phyloP scores from a whole-genome alignment of 2,797 vertebrate genomes.

The Myripristis jacobus region DNA sequence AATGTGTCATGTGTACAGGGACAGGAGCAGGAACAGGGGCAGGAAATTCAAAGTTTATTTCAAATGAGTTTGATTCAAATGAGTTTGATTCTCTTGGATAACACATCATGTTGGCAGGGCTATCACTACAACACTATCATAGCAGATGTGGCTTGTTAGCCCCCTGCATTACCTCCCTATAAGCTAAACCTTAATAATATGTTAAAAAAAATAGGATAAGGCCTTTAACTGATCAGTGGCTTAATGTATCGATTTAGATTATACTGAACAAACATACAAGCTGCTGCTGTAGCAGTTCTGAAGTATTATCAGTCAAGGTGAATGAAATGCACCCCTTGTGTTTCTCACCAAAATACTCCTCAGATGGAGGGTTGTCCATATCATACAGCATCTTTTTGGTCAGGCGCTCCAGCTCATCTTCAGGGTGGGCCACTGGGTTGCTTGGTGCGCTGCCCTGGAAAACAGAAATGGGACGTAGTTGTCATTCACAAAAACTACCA shows the following conservation, averaged over 20 bases:
- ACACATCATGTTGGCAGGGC: background rate
- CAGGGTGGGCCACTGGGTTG: slow-evolving; percentile 85
- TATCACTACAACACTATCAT: background rate
- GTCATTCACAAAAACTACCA: slow-evolving; percentile 21
- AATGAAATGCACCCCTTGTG: background rate
- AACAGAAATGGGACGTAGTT: slow-evolving; percentile 31
- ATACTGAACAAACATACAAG: background rate
- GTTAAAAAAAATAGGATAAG: background rate
- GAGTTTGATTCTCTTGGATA: too few relatives aligned
- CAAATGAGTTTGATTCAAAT: too few relatives aligned
- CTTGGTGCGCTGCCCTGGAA: slow-evolving; percentile 81
- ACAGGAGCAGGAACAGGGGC: too few relatives aligned
- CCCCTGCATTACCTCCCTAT: background rate
- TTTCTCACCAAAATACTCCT: slow-evolving; percentile 95
- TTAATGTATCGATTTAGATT: background rate
- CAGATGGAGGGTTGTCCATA: slow-evolving; percentile 97
- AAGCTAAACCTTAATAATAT: background rate
- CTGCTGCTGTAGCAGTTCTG: background rate
- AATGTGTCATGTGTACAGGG: too few relatives aligned
- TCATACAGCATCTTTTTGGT: slow-evolving; percentile 99
- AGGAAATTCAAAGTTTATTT: too few relatives aligned
- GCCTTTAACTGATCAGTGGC: background rate
- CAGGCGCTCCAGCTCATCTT: slow-evolving; percentile 96
- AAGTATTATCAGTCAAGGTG: slow-evolving; percentile 1
- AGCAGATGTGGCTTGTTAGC: background rate